phyloP scores from a whole-genome alignment of 2,113 vertebrate species.

The Elanoides forficatus region DNA sequence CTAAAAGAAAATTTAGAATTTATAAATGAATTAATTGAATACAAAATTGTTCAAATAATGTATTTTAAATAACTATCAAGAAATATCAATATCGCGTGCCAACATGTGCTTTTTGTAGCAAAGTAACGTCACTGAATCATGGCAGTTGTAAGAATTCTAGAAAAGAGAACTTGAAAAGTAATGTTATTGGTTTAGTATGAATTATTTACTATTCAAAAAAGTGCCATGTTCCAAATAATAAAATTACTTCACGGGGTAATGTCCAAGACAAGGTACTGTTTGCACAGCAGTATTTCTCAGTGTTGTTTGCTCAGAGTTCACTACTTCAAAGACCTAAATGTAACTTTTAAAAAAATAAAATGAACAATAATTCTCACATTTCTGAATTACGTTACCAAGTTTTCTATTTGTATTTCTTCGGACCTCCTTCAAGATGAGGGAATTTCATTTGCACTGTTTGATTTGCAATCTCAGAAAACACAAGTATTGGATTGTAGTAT shows the following conservation, averaged over 20 bases:
- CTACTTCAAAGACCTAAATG: neutral
- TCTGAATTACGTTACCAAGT: neutral
- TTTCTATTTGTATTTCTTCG: neutral
- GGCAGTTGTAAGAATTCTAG: neutral
- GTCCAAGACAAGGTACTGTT: neutral
- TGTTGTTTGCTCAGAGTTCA: neutral
- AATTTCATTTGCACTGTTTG: constrained; percentile 61
- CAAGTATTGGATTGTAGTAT: constrained; percentile 46
- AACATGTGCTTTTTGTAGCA: neutral
- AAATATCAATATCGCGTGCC: neutral
- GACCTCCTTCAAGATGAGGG: constrained; percentile 22
- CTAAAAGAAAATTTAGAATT: neutral
- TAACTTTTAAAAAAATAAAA: neutral
- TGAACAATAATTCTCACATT: neutral
- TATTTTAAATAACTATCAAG: neutral
- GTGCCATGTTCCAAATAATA: neutral
- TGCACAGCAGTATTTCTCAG: neutral
- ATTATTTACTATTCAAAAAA: neutral
- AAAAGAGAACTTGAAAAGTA: neutral
- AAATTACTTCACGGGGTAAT: neutral
- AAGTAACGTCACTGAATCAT: neutral
- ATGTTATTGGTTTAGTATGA: neutral
- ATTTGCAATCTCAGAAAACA: constrained; percentile 63
- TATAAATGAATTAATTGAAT: neutral
- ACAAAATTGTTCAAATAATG: neutral